phyloP scores from a whole-genome alignment of 2,797 vertebrate genomes.

The Crenichthys baileyi region DNA sequence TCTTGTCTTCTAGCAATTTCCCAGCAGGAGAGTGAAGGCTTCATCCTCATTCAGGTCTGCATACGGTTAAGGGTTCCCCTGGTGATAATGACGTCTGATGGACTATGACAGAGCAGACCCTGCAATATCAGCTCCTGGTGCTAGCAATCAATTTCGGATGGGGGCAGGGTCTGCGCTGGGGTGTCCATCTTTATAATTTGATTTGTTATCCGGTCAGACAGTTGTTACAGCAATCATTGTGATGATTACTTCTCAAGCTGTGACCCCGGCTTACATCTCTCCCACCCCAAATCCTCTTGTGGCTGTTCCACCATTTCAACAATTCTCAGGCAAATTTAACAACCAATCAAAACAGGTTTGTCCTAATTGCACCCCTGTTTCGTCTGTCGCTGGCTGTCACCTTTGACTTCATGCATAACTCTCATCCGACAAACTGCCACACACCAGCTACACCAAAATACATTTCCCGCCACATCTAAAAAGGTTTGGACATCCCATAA shows the following conservation, averaged over 20 bases:
- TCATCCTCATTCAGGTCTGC: slow-evolving; percentile 57
- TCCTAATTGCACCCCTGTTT: slow-evolving; percentile 55
- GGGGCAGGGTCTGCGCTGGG: slow-evolving; percentile 53
- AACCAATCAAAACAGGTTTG: slow-evolving; percentile 38
- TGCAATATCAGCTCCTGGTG: slow-evolving; percentile 70
- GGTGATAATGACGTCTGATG: slow-evolving; percentile 77
- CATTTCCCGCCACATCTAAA: slow-evolving; percentile 59
- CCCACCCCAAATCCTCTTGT: slow-evolving; percentile 31
- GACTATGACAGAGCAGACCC: slow-evolving; percentile 72
- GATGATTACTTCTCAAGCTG: slow-evolving; percentile 57
- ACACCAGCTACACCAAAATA: slow-evolving; percentile 21
- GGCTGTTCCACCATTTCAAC: slow-evolving; percentile 34
- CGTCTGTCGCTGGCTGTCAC: slow-evolving; percentile 36
- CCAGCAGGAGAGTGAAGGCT: slow-evolving; percentile 18
- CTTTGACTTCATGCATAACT: slow-evolving; percentile 52
- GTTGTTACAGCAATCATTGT: slow-evolving; percentile 76
- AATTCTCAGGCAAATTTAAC: slow-evolving; percentile 42
- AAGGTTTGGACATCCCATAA: slow-evolving; percentile 76
- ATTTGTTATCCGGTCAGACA: slow-evolving; percentile 79
- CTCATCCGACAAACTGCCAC: slow-evolving; percentile 17
- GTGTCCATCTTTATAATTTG: slow-evolving; percentile 78
- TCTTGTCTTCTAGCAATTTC: slow-evolving; percentile 29
- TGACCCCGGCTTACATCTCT: slow-evolving; percentile 33
- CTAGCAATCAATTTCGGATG: slow-evolving; percentile 76
- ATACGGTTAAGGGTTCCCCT: slow-evolving; percentile 65